phyloP scores from a whole-genome alignment of 1,140 invertebrate species.

The Heliconius hewitsoni region DNA sequence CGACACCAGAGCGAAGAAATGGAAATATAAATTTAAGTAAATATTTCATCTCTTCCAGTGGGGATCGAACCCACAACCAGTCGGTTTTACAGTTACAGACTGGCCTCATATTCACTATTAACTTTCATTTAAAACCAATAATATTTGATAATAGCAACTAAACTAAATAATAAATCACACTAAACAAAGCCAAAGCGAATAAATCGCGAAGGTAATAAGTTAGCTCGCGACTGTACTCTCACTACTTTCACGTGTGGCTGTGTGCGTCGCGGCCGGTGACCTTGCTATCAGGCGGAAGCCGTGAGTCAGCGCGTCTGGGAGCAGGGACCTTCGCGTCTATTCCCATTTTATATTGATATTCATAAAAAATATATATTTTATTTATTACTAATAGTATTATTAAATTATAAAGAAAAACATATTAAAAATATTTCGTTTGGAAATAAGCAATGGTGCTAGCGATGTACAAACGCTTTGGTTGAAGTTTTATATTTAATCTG shows the following conservation, averaged over 20 bases:
- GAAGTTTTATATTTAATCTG: background rate
- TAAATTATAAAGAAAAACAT: background rate
- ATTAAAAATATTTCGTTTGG: background rate
- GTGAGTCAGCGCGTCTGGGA: constrained; percentile 78
- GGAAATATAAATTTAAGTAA: too few relatives aligned
- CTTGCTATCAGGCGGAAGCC: constrained; percentile 80
- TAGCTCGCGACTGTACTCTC: constrained; percentile 73
- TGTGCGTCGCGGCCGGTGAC: constrained; percentile 72
- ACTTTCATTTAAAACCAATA: background rate
- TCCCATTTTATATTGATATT: constrained; percentile 38
- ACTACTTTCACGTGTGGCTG: constrained; percentile 69
- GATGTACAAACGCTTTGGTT: background rate
- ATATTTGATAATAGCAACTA: background rate
- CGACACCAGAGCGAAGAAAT: too few relatives aligned
- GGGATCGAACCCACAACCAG: too few relatives aligned
- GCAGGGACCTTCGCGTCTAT: constrained; percentile 69
- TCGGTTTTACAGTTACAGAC: too few relatives aligned
- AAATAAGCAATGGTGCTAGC: background rate
- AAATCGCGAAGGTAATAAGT: constrained; percentile 23
- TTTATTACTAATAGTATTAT: background rate
- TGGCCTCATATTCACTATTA: background rate
- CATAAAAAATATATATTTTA: constrained; percentile 10
- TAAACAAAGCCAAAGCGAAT: constrained; percentile 9
- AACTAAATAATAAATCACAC: background rate
- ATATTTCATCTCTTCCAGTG: too few relatives aligned